A percentile compares a stretch with the other conserved stretches of the same genome.
Evolutionary conservation across 1,140 invertebrate genomes (phyloP).

Genomic region (Drosophila novamexicana): DNA sequence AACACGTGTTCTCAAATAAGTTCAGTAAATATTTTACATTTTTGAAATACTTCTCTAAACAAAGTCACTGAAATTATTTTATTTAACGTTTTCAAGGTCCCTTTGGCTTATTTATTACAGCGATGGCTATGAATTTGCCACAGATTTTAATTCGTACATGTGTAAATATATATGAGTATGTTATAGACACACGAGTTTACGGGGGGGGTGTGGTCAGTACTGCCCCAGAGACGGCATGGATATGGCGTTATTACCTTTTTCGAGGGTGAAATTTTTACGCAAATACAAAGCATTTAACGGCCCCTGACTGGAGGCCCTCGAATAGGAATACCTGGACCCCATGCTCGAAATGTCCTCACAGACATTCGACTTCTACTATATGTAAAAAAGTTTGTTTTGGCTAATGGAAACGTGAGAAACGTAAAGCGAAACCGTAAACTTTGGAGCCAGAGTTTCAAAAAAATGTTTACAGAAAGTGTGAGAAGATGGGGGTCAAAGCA

Average conservation of each 20-base stretch:
- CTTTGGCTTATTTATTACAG: slow-evolving; percentile 43
- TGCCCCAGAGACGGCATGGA: background rate
- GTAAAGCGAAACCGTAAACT: too few species aligned
- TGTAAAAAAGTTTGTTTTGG: too few species aligned
- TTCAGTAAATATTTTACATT: slow-evolving; percentile 25
- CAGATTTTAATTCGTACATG: slow-evolving; percentile 10
- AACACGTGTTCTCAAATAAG: slow-evolving; percentile 27
- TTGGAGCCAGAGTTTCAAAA: too few species aligned
- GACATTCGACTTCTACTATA: too few species aligned
- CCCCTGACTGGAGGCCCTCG: too few species aligned
- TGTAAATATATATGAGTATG: background rate
- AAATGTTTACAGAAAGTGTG: too few species aligned
- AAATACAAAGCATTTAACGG: background rate
- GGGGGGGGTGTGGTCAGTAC: background rate
- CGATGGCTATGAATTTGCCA: slow-evolving; percentile 26
- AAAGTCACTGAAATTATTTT: slow-evolving; percentile 36
- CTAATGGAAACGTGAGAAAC: too few species aligned
- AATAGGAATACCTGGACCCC: too few species aligned
- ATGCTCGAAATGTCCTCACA: too few species aligned
- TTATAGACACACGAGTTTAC: background rate
- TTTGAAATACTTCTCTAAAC: slow-evolving; percentile 39
- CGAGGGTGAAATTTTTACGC: background rate
- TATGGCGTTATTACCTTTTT: background rate
- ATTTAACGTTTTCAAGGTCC: slow-evolving; percentile 45
- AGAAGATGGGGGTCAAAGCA: too few species aligned